Percentiles rank a stretch among this genome's conserved stretches.
phyloP scores from a whole-genome alignment of 53 echinoderm and acorn worm species.

The Holothuria scabra region DNA sequence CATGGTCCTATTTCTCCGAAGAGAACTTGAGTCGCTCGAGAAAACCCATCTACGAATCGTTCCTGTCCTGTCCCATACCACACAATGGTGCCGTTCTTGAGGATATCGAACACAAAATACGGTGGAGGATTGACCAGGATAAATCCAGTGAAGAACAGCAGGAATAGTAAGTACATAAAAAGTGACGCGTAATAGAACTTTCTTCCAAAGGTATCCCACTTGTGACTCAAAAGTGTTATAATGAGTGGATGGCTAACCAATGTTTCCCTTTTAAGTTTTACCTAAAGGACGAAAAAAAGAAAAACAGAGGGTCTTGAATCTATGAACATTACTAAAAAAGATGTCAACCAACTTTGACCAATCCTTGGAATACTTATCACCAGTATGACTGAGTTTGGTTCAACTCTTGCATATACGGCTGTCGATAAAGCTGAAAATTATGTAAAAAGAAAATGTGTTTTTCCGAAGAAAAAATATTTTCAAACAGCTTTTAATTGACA shows the following conservation, averaged over 20 bases:
- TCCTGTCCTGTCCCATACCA: conserved; percentile 25
- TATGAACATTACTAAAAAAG: too few species aligned
- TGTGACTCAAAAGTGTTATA: conserved; percentile 72
- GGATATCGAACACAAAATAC: conserved; percentile 61
- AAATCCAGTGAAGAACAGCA: conserved; percentile 80
- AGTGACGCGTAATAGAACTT: conserved; percentile 85
- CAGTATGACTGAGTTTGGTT: too few species aligned
- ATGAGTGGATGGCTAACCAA: conserved; percentile 81
- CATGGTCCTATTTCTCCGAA: conserved; percentile 81
- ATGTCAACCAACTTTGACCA: too few species aligned
- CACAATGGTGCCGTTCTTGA: conserved; percentile 15
- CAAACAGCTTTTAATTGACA: too few species aligned
- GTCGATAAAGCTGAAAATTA: too few species aligned
- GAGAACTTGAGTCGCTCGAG: conserved; percentile 51
- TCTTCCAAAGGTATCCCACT: conserved; percentile 86
- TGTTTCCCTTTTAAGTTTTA: conserved; percentile 69
- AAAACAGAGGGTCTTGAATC: too few species aligned
- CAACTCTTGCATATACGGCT: too few species aligned
- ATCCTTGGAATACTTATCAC: too few species aligned
- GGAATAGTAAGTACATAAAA: conserved; percentile 66
- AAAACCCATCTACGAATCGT: conserved; percentile 69
- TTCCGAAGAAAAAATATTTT: too few species aligned
- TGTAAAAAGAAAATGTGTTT: too few species aligned
- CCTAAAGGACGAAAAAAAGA: conserved; percentile 46
- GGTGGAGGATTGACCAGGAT: conserved; percentile 77